Base-by-base conservation (phyloP, 2,888 invertebrate genomes). In the Nymphalis c-album region DNA sequence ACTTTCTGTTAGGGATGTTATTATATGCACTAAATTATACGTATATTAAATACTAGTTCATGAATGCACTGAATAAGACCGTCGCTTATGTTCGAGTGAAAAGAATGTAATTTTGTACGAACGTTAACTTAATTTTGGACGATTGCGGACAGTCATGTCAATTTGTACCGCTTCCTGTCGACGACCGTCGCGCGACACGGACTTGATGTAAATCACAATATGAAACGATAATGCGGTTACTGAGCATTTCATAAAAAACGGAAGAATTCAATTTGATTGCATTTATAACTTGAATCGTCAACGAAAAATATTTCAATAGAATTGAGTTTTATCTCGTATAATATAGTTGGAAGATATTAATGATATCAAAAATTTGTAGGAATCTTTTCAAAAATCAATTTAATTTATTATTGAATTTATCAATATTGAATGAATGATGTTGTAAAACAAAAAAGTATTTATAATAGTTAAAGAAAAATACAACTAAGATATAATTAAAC, bases 101-200 rank as follows among this genome's bases (percentile, higher is more conserved):
- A 71, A 62, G 67, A 73, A 69, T 71, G 64, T 62, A 70, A 71
- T 71, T 72, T 69, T 68, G 63, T 70, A 69, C 71, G 71, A 72
- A 73, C 67, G 71, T 68, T 71, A 74, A 75, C 70, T 70, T 69
- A 66, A 75, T 75, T 72, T 72, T 53, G 67, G 63, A 58, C 68
- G 69, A 70, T 70, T 58, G 71, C 66, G 67, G 71, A 72, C 72
- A 72, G 68, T 72, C 72, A 69, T 70, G 73, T 71, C 73, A 71
- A 73, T 74, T 75, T 72, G 60, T 46, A 68, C 59, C 68, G 60
- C 65, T 70, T 64, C 67, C 73, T 67, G 71, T 64, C 63, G 60
- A 22, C 63, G 53, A 65, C 20, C 57, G 69, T 45, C 60, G 60
- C 63, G 55, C 58, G 62, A 60, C 35, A 31, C 17, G 26, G 53